A percentile compares a stretch with the other conserved stretches of the same genome.
phyloP scores from a whole-genome alignment of 2,113 vertebrate genomes.

The Pseudorasbora parva region DNA sequence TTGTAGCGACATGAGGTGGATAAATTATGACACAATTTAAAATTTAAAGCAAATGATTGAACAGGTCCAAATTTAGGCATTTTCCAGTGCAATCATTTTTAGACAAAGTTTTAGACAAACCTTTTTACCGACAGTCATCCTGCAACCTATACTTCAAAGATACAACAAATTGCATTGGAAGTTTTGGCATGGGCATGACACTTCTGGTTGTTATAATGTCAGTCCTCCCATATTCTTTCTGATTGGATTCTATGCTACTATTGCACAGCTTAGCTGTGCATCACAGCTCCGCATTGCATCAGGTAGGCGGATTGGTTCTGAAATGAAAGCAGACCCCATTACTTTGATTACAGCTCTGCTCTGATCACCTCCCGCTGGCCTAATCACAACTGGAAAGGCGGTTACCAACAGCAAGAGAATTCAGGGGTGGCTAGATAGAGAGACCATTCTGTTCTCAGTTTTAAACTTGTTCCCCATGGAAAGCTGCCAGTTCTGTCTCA shows the following conservation, averaged over 20 bases:
- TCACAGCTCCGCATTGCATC: neutral
- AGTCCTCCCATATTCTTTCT: neutral
- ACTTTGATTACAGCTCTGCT: constrained; percentile 29
- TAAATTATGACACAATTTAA: neutral
- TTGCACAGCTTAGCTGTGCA: too few relatives aligned
- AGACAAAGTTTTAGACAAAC: too few relatives aligned
- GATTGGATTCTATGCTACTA: neutral
- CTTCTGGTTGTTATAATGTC: neutral
- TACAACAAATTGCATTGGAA: neutral
- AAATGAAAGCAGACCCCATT: constrained; percentile 22
- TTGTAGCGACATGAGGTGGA: too few relatives aligned
- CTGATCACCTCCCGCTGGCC: neutral
- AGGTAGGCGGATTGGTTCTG: neutral
- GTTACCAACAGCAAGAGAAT: neutral
- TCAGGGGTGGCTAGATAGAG: constrained; percentile 6
- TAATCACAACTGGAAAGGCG: constrained; percentile 25
- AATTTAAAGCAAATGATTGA: neutral
- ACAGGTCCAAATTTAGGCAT: neutral
- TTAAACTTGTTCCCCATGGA: neutral
- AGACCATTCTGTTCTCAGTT: neutral
- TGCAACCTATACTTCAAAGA: too few relatives aligned
- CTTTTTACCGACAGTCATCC: too few relatives aligned
- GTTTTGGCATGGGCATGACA: neutral
- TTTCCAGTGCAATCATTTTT: neutral
- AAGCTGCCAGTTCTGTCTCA: neutral